These are phyloP conservation scores for Dipodomys spectabilis DNA, from an alignment of 2,113 vertebrate species.

Conservation along the genomic window DNA sequence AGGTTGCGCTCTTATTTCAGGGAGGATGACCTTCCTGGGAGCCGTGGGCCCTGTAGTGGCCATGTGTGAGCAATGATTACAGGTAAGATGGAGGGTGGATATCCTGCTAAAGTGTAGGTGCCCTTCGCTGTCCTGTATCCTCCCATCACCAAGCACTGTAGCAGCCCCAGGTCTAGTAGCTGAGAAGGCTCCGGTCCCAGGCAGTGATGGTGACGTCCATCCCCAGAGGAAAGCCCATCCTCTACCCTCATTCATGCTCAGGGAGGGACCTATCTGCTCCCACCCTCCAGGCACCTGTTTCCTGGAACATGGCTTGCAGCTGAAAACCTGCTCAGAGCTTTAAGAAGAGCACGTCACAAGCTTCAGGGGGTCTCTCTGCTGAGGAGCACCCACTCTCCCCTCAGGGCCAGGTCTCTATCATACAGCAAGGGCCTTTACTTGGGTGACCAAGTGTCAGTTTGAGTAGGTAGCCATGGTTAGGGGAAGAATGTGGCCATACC, in stretches of 20 bases:
- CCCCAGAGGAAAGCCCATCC: neutral
- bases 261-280: neutral
- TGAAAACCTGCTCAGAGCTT: neutral
- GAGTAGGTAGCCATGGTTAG: neutral
- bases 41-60: slow-evolving; percentile 36
- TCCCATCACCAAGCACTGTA: neutral
- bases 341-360: neutral
- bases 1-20: neutral
- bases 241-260: neutral
- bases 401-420: neutral
- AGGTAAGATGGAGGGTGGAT: neutral
- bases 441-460: too few relatives aligned
- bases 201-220: neutral
- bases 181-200: neutral
- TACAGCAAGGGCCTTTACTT: neutral
- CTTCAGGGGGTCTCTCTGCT: neutral
- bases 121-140: neutral
- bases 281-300: too few relatives aligned
- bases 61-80: slow-evolving; percentile 49
- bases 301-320: too few relatives aligned
- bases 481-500: neutral
- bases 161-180: neutral
- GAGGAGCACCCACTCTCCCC: fast-evolving
- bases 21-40: slow-evolving; percentile 59
- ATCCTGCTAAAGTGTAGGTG: neutral